phyloP scores from a whole-genome alignment of 1,140 invertebrate species.

The Adoxophyes honmai region DNA sequence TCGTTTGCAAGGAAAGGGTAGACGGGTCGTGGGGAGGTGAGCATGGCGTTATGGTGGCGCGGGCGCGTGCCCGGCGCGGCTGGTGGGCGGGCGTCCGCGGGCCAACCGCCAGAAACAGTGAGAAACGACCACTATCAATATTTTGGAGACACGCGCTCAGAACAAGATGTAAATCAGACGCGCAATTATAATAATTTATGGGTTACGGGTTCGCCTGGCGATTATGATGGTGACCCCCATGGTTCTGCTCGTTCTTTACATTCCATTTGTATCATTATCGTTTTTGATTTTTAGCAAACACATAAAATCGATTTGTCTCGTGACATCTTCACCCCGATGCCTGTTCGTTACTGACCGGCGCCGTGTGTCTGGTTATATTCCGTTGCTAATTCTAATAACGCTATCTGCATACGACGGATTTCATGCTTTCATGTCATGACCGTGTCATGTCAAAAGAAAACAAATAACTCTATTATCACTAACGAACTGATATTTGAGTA shows the following conservation, averaged over 20 bases:
- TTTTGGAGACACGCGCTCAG: conserved; percentile 3
- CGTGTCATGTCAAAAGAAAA: too few species aligned
- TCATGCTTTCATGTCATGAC: too few species aligned
- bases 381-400: too few species aligned
- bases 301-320: neutral
- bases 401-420: too few species aligned
- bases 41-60: neutral
- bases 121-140: conserved; percentile 1
- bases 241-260: neutral
- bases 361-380: too few species aligned
- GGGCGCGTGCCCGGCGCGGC: neutral
- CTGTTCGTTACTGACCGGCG: neutral
- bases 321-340: neutral
- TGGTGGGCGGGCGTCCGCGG: neutral
- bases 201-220: neutral
- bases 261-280: neutral
- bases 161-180: conserved; percentile 6
- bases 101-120: neutral
- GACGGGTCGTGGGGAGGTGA: neutral
- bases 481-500: too few species aligned
- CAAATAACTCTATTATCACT: too few species aligned
- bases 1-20: conserved; percentile 1
- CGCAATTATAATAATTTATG: neutral
- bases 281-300: neutral
- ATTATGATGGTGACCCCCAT: neutral